These are phyloP conservation scores for Lagopus muta DNA, from an alignment of 2,113 vertebrate species.

Conservation along the genomic window DNA sequence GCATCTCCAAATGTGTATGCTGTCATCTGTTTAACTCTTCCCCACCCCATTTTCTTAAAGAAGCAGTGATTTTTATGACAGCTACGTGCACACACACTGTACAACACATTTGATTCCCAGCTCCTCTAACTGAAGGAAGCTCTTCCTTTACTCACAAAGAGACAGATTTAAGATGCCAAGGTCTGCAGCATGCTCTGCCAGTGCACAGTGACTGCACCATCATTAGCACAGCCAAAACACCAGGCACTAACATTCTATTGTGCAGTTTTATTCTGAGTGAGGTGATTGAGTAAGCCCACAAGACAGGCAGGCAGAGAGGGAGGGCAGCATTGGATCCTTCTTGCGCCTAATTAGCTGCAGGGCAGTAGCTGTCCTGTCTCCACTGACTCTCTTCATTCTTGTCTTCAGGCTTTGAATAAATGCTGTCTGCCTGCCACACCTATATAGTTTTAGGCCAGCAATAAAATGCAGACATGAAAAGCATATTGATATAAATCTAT, in stretches of 20 bases:
- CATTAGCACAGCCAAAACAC: not conserved
- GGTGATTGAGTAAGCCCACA: not conserved
- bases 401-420: conserved; percentile 15
- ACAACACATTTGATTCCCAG: not conserved
- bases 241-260: not conserved
- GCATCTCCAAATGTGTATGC: not conserved
- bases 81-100: accelerated
- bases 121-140: not conserved
- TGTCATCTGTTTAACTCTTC: not conserved
- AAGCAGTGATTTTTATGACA: accelerated
- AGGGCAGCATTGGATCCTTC: not conserved
- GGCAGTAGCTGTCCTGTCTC: not conserved
- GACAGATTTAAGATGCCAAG: not conserved
- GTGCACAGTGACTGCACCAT: accelerated
- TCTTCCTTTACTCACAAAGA: not conserved
- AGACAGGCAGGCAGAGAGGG: not conserved
- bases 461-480: conserved; percentile 16
- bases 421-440: not conserved
- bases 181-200: not conserved
- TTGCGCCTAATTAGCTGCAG: not conserved
- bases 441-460: not conserved
- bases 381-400: not conserved
- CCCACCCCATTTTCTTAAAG: not conserved
- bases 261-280: not conserved
- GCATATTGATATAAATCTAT: not conserved